These are phyloP conservation scores for Silurus aristotelis DNA, from an alignment of 2,797 vertebrate species.

Conservation along the genomic window DNA sequence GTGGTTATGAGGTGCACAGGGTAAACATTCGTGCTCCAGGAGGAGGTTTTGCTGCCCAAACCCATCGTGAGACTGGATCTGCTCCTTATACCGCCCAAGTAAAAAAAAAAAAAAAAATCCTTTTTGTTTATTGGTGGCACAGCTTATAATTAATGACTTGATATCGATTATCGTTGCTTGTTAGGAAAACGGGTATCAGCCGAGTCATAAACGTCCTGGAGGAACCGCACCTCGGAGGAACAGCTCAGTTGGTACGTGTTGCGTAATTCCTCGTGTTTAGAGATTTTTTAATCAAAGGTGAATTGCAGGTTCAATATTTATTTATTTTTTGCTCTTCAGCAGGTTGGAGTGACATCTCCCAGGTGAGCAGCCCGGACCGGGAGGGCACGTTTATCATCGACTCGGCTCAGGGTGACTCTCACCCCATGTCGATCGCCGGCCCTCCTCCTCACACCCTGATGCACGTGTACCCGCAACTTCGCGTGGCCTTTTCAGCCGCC, in stretches of 20 bases:
- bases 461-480: constrained; percentile 87
- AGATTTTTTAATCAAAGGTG: not conserved
- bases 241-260: constrained; percentile 80
- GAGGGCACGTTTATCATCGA: constrained; percentile 82
- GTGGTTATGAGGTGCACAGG: constrained; percentile 76
- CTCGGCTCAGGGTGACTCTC: constrained; percentile 87
- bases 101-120: constrained; percentile 43
- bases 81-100: constrained; percentile 82
- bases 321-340: constrained; percentile 51
- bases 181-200: constrained; percentile 86
- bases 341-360: constrained; percentile 92
- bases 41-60: constrained; percentile 77
- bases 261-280: not conserved
- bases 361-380: constrained; percentile 90
- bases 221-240: constrained; percentile 73
- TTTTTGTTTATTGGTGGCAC: no score
- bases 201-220: constrained; percentile 79
- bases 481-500: constrained; percentile 92
- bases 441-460: constrained; percentile 79
- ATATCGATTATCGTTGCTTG: not conserved
- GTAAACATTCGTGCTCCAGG: constrained; percentile 70
- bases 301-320: not conserved
- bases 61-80: constrained; percentile 78
- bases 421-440: constrained; percentile 80
- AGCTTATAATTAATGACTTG: no score